phyloP scores from a whole-genome alignment of 2,888 invertebrate species.

The Ormyrus nitidulus region DNA sequence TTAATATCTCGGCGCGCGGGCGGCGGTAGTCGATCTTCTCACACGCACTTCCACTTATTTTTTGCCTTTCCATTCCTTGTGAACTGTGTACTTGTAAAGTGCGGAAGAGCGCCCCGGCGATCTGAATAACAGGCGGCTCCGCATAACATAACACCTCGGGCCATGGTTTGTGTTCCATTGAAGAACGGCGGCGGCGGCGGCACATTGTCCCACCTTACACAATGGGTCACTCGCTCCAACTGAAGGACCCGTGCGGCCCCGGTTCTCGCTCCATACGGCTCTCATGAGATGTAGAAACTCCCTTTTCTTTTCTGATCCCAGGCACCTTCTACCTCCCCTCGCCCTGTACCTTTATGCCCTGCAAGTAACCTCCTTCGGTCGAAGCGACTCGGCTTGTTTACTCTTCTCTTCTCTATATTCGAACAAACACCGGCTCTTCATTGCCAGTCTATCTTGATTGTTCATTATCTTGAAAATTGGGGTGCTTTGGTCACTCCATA shows the following conservation, averaged over 20 bases:
- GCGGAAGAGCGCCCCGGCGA: constrained; percentile 1
- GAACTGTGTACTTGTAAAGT: not conserved
- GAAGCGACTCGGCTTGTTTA: too few relatives aligned
- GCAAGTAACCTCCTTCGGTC: too few relatives aligned
- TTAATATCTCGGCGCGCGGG: constrained; percentile 34
- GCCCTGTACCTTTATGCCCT: too few relatives aligned
- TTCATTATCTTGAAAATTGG: too few relatives aligned
- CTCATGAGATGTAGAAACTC: constrained; percentile 34
- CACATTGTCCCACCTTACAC: constrained; percentile 36
- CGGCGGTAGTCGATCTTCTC: constrained; percentile 21
- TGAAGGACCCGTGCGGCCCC: constrained; percentile 36
- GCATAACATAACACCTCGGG: constrained; percentile 32
- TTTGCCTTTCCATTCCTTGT: constrained; percentile 18
- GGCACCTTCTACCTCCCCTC: not conserved
- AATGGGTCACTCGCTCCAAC: constrained; percentile 43
- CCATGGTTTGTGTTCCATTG: constrained; percentile 9
- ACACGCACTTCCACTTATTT: constrained; percentile 4
- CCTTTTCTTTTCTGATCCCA: constrained; percentile 31
- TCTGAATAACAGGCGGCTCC: constrained; percentile 20
- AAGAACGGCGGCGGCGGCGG: not conserved
- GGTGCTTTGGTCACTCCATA: too few relatives aligned
- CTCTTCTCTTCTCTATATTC: too few relatives aligned
- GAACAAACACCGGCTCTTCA: too few relatives aligned
- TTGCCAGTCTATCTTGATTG: too few relatives aligned
- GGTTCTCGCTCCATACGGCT: not conserved